These are phyloP conservation scores for Aurelia sp. DNA, from an alignment of 30 jellyfish, hydroid and myxozoan species.

Conservation along the genomic window DNA sequence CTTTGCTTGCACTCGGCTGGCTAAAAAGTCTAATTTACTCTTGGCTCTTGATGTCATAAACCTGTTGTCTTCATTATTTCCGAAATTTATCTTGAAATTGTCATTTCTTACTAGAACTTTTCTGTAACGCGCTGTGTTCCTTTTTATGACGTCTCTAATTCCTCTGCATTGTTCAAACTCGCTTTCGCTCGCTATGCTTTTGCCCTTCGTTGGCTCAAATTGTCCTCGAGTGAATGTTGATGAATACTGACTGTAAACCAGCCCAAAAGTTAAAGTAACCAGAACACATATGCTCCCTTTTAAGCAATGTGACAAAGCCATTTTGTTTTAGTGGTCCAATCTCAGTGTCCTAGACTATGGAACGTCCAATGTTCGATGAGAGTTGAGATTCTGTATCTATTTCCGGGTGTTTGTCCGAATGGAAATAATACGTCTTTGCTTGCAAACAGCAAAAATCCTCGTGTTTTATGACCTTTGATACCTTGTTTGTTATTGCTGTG, in stretches of 20 bases:
- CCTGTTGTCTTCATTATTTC: conserved; percentile 75
- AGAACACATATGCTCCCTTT: too few species aligned
- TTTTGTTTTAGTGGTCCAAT: too few species aligned
- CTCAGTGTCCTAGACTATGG: too few species aligned
- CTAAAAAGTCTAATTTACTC: conserved; percentile 85
- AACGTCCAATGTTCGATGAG: neutral
- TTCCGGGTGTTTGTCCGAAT: neutral
- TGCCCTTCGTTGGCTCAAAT: conserved; percentile 85
- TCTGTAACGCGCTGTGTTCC: conserved; percentile 88
- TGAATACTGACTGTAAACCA: neutral
- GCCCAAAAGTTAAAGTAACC: too few species aligned
- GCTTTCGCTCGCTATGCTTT: conserved; percentile 48
- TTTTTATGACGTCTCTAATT: conserved; percentile 84
- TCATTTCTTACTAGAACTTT: conserved; percentile 85
- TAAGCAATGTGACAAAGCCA: too few species aligned
- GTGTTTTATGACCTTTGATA: too few species aligned
- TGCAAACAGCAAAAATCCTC: neutral
- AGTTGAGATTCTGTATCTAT: neutral
- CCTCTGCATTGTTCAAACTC: conserved; percentile 80
- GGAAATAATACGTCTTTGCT: neutral
- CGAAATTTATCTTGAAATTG: conserved; percentile 63
- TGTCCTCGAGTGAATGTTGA: conserved; percentile 33
- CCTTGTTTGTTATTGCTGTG: too few species aligned
- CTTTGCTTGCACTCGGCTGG: conserved; percentile 65
- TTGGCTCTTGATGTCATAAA: conserved; percentile 97